Base-by-base conservation (phyloP, 2,888 invertebrate species). In the Suillia variegata region DNA sequence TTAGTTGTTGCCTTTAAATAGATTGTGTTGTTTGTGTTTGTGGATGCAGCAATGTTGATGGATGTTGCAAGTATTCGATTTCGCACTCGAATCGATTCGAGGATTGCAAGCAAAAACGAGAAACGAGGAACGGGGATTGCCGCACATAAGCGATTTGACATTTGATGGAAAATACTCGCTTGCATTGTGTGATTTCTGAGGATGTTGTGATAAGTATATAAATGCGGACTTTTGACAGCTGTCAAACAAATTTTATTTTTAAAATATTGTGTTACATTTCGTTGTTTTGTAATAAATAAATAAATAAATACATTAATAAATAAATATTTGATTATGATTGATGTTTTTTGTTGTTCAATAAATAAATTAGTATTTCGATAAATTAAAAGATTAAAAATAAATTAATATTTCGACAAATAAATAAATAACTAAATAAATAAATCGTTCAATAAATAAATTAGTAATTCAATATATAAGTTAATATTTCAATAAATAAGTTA, bases 381-480 rank as follows among this genome's bases (percentile, higher is more conserved):
- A 38, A 38, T 38, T 31, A 31, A 31, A 26, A 26, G 26, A 6
- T 26, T 38, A 13, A n/a, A 13, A 38, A 38, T 38, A 38, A 38
- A 38, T 38, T 13, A 38, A 13, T n/a, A n/a, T 38, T 38, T 38
- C 38, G 13, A 6, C 38, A 38, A 13, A 38, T 38, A 38, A 38
- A 38, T 38, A 38, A 38, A 38, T 38, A 13, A 38, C 8, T 45
- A 45, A 5, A 45, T 45, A 3, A 18, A 18, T 18, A 4, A 45
- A 8, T 45, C 20, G 4, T 18, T 45, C 20, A 45, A 45, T 45
- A 45, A 45, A 45, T 45, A 45, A 45, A 45, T 45, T 18, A 45
- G 18, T 45, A 55, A 55, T 48, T 42, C 58, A 47, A 55, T 26
- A 62, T 59, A 61, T 62, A 66, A 64, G 58, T 59, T 52, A 50